Percentiles rank a stretch among this genome's conserved stretches.
These are phyloP conservation scores for Anarsia innoxiella DNA, from an alignment of 2,888 invertebrate species.

Conservation along the genomic window DNA sequence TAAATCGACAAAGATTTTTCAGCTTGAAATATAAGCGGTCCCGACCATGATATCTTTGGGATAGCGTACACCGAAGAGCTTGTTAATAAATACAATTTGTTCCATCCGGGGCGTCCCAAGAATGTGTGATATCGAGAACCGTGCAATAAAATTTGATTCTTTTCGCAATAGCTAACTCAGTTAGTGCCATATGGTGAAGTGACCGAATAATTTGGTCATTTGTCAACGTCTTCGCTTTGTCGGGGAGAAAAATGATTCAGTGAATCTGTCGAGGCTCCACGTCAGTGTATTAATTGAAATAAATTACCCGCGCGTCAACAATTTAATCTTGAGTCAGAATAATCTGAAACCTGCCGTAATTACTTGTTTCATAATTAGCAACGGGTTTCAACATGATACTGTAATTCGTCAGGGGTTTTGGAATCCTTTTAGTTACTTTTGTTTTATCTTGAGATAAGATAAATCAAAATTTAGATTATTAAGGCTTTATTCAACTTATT, in stretches of 20 bases:
- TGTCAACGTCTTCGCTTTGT: conserved; percentile 63
- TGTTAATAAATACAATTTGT: conserved; percentile 50
- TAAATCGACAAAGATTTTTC: conserved; percentile 60
- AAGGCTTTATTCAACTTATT: too few species aligned
- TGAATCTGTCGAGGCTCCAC: conserved; percentile 60
- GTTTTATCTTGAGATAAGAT: too few species aligned
- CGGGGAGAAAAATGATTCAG: conserved; percentile 67
- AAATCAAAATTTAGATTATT: too few species aligned
- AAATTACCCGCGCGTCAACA: conserved; percentile 57
- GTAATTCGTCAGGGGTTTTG: not conserved
- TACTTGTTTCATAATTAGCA: conserved; percentile 28
- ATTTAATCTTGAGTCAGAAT: conserved; percentile 41
- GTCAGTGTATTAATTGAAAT: conserved; percentile 68
- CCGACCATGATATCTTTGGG: conserved; percentile 43
- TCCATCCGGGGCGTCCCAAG: too few species aligned
- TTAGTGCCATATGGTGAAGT: conserved; percentile 31
- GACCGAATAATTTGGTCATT: conserved; percentile 65
- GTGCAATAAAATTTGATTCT: too few species aligned
- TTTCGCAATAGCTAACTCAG: too few species aligned
- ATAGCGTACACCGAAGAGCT: conserved; percentile 29
- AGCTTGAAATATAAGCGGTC: conserved; percentile 55
- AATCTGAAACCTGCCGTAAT: conserved; percentile 45
- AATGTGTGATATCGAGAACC: too few species aligned
- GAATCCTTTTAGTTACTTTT: too few species aligned
- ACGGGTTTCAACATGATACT: conserved; percentile 2